Evolutionary conservation across 2,888 invertebrate genomes (phyloP), one percentile per base, ranked within the genome.

Genomic region (Trissolcus brochymenae): DNA sequence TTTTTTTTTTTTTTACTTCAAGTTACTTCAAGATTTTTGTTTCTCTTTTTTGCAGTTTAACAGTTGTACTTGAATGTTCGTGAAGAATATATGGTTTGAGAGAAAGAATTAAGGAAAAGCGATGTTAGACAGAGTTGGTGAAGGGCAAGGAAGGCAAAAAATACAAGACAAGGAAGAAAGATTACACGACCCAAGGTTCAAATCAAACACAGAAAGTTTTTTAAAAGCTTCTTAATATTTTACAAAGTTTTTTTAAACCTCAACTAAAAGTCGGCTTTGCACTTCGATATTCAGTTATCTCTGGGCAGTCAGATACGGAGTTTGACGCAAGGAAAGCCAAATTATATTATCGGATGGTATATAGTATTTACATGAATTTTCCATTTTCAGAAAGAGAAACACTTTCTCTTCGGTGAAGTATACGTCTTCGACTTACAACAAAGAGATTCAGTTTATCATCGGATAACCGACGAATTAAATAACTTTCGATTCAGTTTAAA

Each of bases 201-300:
- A 80, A 78, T 80, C 80, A 81, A 84, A 86, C 85, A 85, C 71
- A 83, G 84, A 83, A 86, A 86, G 83, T 84, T 84, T 87, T 82
- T 86, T 84, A 82, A 79, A 67, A 79, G 78, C 64, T 81, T 81
- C 82, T 86, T 84, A 84, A 87, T 87, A 87, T 86, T 85, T 86
- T 81, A 85, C 76, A 80, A 82, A 84, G 80, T 84, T 85, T 83
- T 84, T 83, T 82, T 76, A 54, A 68, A 70, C 46, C 76, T 66
- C 55, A 49, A 66, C 59, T 62, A 67, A 67, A 74, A 74, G 68
- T 64, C 71, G 68, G 62, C 74, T 81, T 82, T 78, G 74, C 81
- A 78, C 82, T 80, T 82, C 81, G 79, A 80, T 82, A 74, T 81
- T 82, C 77, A 77, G 80, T 81, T 79, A 81, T 73, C 70, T 78